A percentile compares a stretch with the other conserved stretches of the same genome.
phyloP scores from a whole-genome alignment of 1,140 invertebrate species.

The Drosophila kepulauana region DNA sequence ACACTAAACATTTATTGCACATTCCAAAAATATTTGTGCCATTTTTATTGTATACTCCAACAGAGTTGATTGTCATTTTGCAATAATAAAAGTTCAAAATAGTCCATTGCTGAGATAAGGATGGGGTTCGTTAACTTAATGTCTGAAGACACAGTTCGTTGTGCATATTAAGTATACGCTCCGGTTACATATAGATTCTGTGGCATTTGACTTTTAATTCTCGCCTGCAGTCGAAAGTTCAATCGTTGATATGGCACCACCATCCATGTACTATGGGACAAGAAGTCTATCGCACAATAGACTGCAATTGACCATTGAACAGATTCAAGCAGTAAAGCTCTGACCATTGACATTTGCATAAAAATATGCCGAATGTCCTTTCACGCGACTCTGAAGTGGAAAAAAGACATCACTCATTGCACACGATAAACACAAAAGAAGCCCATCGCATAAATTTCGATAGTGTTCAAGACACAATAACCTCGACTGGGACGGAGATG shows the following conservation, averaged over 20 bases:
- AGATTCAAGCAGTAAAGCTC: background rate
- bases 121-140: background rate
- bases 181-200: background rate
- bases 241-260: background rate
- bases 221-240: background rate
- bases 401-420: constrained; percentile 65
- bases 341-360: constrained; percentile 45
- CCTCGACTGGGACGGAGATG: background rate
- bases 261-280: constrained; percentile 20
- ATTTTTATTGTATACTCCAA: constrained; percentile 1
- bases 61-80: background rate
- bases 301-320: constrained; percentile 29
- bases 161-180: background rate
- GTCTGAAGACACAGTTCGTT: background rate
- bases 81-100: background rate
- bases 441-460: constrained; percentile 62
- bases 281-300: constrained; percentile 29
- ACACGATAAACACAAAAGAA: constrained; percentile 56
- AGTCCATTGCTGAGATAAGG: background rate
- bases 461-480: constrained; percentile 43
- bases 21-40: background rate
- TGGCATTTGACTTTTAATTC: background rate
- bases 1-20: background rate
- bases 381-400: constrained; percentile 23
- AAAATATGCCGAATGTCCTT: constrained; percentile 48